phyloP scores from a whole-genome alignment of 2,113 vertebrate genomes.

The Oreochromis niloticus region DNA sequence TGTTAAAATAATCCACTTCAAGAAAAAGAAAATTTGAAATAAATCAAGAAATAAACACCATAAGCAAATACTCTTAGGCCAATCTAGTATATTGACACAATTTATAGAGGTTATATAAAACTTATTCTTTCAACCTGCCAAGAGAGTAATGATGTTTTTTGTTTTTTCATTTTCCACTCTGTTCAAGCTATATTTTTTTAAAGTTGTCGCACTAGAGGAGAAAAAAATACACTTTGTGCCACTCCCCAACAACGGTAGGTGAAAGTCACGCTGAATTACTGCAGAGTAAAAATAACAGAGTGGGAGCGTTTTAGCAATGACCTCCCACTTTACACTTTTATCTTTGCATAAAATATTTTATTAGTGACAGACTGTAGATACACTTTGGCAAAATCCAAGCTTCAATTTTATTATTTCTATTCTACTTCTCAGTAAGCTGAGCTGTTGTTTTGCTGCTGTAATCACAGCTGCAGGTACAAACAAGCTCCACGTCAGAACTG shows the following conservation, averaged over 20 bases:
- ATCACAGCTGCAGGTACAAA: conserved; percentile 49
- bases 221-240: background rate
- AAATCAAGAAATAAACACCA: background rate
- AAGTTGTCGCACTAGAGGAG: background rate
- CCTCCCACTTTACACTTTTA: background rate
- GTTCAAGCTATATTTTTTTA: background rate
- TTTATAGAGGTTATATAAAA: background rate
- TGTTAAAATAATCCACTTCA: background rate
- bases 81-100: background rate
- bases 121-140: background rate
- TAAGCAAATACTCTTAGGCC: background rate
- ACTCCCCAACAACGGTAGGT: background rate
- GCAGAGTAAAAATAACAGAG: background rate
- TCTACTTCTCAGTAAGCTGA: background rate
- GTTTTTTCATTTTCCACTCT: background rate
- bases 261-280: background rate
- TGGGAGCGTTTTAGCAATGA: conserved; percentile 7
- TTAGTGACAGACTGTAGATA: background rate
- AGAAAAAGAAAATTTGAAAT: background rate
- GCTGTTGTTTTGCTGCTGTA: conserved; percentile 8
- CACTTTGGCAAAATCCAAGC: background rate
- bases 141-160: background rate
- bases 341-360: conserved; percentile 10
- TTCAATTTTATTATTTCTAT: background rate
- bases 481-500: conserved; percentile 25